Conservation (phyloP, 2,888 invertebrate species). For the Thecocarcelia acutangulata region DNA sequence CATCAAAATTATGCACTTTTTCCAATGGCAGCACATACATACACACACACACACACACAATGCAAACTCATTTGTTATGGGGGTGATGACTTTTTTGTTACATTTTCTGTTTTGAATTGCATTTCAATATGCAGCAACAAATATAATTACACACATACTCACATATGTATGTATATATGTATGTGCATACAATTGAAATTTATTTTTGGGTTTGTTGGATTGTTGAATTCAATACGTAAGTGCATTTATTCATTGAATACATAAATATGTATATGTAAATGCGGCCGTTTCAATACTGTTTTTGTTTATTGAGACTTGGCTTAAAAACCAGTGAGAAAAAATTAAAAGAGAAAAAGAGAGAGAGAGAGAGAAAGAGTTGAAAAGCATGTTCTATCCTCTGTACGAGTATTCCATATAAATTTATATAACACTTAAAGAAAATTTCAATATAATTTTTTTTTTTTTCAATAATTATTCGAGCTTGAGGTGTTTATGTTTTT, state of each 20-base stretch:
- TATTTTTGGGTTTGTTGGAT: conserved; percentile 18
- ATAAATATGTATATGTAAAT: neutral
- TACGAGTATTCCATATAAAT: no score
- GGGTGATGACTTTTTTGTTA: conserved; percentile 35
- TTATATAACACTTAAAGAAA: no score
- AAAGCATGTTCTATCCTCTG: no score
- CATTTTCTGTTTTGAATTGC: conserved; percentile 25
- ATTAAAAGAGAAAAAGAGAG: neutral
- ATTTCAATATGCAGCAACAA: conserved; percentile 30
- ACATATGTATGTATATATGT: no score
- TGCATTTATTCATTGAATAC: conserved; percentile 29
- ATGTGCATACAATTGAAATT: neutral
- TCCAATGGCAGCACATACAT: no score
- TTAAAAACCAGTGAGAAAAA: neutral
- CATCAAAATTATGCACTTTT: no score
- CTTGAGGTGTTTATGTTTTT: no score
- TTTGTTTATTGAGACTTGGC: neutral
- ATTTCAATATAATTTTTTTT: no score
- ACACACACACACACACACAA: no score
- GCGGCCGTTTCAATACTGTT: neutral
- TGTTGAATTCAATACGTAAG: neutral
- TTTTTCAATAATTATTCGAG: no score
- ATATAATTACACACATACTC: no score
- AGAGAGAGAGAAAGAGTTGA: no score
- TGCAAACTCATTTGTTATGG: conserved; percentile 11